A percentile compares a stretch with the other conserved stretches of the same genome.
phyloP scores from a whole-genome alignment of 1,140 invertebrate species.

The Chrysoperla carnea region DNA sequence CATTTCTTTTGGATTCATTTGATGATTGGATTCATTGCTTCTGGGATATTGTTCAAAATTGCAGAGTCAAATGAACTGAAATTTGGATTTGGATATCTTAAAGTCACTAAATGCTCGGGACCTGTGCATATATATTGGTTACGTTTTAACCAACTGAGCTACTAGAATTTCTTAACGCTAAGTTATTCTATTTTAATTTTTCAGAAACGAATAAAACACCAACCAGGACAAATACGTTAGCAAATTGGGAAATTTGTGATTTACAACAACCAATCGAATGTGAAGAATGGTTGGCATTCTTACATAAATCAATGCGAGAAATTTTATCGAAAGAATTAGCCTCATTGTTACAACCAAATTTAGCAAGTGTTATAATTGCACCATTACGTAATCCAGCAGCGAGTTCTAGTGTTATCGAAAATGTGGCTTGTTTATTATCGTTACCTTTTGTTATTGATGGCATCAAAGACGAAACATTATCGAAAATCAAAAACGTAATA shows the following conservation, averaged over 20 bases:
- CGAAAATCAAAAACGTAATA: constrained; percentile 36
- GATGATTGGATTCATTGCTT: too few relatives aligned
- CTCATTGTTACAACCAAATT: constrained; percentile 49
- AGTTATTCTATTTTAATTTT: too few relatives aligned
- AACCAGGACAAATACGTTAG: constrained; percentile 10
- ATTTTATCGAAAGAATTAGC: constrained; percentile 55
- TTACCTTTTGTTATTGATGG: constrained; percentile 44
- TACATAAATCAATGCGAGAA: constrained; percentile 47
- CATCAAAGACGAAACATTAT: constrained; percentile 28
- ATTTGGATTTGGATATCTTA: too few relatives aligned
- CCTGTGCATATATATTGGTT: too few relatives aligned
- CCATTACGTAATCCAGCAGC: constrained; percentile 45
- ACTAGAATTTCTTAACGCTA: too few relatives aligned
- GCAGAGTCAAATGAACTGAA: too few relatives aligned
- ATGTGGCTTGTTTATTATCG: constrained; percentile 48
- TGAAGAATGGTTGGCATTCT: constrained; percentile 65
- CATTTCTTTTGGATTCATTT: too few relatives aligned
- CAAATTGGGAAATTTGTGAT: constrained; percentile 21
- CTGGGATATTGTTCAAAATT: too few relatives aligned
- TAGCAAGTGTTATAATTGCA: constrained; percentile 43
- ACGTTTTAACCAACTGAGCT: too few relatives aligned
- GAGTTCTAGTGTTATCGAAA: constrained; percentile 40
- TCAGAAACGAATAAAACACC: constrained; percentile 25
- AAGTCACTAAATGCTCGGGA: too few relatives aligned
- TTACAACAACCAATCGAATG: constrained; percentile 49